Base-by-base conservation (phyloP, 23 tunicate genomes). In the Ascidia mentula region DNA sequence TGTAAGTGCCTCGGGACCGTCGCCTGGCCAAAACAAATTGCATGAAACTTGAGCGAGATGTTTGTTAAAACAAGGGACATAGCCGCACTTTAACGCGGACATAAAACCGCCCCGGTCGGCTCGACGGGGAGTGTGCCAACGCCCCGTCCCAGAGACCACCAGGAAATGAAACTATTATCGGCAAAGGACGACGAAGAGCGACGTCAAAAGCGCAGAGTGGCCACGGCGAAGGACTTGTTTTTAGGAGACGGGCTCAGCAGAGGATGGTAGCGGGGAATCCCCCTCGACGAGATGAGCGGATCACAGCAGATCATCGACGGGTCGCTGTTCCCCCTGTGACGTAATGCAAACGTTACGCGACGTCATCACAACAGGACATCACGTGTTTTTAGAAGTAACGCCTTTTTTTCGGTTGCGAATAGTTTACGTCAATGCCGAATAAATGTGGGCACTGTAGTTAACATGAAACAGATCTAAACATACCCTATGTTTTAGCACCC, bases 301-400 rank as follows among this genome's bases (percentile, higher is more conserved):
- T 28, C 40, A 37, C 46, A 34, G 26, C 45, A 53, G 65, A 53
- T 9, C 12, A 53, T 37, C 1, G 78, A 26, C 34, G 78, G 78
- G 46, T 74, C 78, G 26, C 78, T 74, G 78, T 74, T 74, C n/a
- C 78, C 78, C 40, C 78, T 74, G 78, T 38, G 40, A 37, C 13
- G 13, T 9, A 53, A 53, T 3, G 24, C 22, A 5, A 6, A 53
- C 13, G 65, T 53, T 53, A 9, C 22, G 28, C 22, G 4, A 6
- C 22, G 22, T 5, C 12, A n/a, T n/a, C n/a, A n/a, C n/a, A 53
- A 3, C 1, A 1, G n/a, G n/a, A n/a, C n/a, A n/a, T 53, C 2
- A 9, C 13, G 13, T 20, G 13, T 53, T 53, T 1, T 20, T 9
- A 26, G 2, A 53, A 26, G 24, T 1, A 53, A 53, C n/a, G n/a